Percentiles rank a stretch among this genome's conserved stretches.
phyloP scores from a whole-genome alignment of 2,113 vertebrate genomes.

The Crotalus horridus region DNA sequence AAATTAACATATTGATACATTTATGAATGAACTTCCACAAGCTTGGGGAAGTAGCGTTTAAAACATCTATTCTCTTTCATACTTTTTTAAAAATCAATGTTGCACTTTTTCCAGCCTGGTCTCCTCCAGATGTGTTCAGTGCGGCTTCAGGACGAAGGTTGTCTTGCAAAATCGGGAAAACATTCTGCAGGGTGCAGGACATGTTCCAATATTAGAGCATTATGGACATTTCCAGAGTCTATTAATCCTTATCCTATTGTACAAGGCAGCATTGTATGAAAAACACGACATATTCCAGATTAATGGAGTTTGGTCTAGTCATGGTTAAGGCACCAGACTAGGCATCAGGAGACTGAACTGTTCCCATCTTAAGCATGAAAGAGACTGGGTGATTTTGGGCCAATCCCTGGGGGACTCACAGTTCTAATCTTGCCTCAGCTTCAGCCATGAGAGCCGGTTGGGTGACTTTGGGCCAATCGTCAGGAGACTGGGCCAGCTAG shows the following conservation, averaged over 20 bases:
- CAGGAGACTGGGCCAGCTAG: neutral
- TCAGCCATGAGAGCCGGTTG: neutral
- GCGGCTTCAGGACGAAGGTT: accelerated
- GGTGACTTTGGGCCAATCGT: neutral
- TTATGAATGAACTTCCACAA: neutral
- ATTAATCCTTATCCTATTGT: neutral
- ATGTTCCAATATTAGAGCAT: neutral
- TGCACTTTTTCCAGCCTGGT: neutral
- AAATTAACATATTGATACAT: neutral
- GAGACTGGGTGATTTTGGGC: neutral
- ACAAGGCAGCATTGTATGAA: neutral
- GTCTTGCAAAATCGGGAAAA: neutral
- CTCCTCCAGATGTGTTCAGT: neutral
- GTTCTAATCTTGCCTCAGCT: neutral
- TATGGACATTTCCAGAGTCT: neutral
- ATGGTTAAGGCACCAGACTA: neutral
- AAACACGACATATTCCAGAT: neutral
- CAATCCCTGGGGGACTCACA: neutral
- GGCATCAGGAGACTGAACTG: neutral
- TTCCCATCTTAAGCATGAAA: neutral
- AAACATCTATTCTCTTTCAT: neutral
- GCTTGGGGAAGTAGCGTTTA: neutral
- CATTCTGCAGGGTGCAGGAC: neutral
- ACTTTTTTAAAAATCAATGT: neutral
- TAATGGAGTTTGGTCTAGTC: no score